phyloP scores from a whole-genome alignment of 2,113 vertebrate species.

The Acanthisitta chloris region DNA sequence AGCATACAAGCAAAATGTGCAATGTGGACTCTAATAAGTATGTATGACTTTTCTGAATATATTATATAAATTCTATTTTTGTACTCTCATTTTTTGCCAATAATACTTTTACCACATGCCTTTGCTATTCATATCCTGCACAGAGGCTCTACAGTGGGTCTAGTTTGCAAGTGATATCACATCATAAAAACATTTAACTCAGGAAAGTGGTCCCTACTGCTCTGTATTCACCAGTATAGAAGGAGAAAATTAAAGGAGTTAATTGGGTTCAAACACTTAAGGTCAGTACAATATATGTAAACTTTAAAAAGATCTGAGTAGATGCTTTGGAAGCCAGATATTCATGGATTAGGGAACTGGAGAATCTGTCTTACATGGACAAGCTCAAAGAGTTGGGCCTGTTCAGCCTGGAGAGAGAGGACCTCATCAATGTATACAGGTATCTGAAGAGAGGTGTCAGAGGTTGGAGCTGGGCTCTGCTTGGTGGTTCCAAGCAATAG shows the following conservation, averaged over 20 bases:
- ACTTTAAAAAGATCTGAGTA: not conserved
- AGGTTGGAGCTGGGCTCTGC: not conserved
- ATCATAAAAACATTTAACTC: not conserved
- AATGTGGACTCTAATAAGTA: not conserved
- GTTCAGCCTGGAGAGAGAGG: not conserved
- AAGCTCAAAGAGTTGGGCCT: not conserved
- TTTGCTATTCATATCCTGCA: not conserved
- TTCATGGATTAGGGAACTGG: not conserved
- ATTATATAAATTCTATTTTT: not conserved
- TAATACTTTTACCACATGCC: not conserved
- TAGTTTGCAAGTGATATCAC: not conserved
- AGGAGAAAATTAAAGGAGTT: not conserved
- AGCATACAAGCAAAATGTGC: not conserved
- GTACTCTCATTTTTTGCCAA: not conserved
- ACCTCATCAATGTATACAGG: not conserved
- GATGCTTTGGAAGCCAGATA: not conserved
- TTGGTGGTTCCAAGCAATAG: not conserved
- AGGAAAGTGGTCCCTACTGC: not conserved
- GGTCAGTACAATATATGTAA: not conserved
- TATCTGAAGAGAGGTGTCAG: not conserved
- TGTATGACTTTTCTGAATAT: accelerated
- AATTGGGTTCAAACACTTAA: not conserved
- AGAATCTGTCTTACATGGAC: not conserved
- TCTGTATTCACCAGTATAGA: not conserved
- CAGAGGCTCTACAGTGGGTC: not conserved